These are phyloP conservation scores for Galeopsomyia nigrocyanea DNA, from an alignment of 2,888 invertebrate genomes.

Conservation along the genomic window DNA sequence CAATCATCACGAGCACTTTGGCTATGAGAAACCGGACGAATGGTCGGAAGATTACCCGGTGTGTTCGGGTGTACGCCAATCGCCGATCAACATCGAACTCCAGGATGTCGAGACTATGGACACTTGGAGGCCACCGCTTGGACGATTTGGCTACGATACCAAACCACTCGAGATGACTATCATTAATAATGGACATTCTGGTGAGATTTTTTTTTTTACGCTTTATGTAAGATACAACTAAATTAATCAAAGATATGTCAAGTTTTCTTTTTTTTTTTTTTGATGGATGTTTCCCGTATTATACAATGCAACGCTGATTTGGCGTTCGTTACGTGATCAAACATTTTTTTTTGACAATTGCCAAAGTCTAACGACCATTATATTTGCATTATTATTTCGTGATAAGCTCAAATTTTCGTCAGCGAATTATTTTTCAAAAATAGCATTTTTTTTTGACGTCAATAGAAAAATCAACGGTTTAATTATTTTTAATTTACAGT, in stretches of 20 bases:
- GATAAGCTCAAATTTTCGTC: too few species aligned
- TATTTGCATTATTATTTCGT: too few species aligned
- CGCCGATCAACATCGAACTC: constrained; percentile 50
- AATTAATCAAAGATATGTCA: too few species aligned
- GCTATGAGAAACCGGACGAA: constrained; percentile 45
- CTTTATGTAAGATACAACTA: too few species aligned
- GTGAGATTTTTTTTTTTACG: constrained; percentile 5
- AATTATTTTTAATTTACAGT: constrained; percentile 42
- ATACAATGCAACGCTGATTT: too few species aligned
- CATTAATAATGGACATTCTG: constrained; percentile 44
- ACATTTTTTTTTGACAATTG: too few species aligned
- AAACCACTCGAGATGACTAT: constrained; percentile 36
- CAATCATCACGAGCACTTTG: constrained; percentile 38
- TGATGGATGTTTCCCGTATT: too few species aligned
- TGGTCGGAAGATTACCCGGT: constrained; percentile 49
- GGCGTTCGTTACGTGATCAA: too few species aligned
- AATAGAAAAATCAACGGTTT: too few species aligned
- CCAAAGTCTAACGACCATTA: too few species aligned
- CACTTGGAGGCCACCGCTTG: constrained; percentile 2
- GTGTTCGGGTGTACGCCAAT: constrained; percentile 51
- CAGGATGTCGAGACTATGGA: constrained; percentile 17
- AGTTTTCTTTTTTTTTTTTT: too few species aligned
- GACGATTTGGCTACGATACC: constrained; percentile 27
- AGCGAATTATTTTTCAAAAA: background rate
- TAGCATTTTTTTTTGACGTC: too few species aligned